phyloP scores from a whole-genome alignment of 2,888 invertebrate genomes.

The Plutella xylostella region DNA sequence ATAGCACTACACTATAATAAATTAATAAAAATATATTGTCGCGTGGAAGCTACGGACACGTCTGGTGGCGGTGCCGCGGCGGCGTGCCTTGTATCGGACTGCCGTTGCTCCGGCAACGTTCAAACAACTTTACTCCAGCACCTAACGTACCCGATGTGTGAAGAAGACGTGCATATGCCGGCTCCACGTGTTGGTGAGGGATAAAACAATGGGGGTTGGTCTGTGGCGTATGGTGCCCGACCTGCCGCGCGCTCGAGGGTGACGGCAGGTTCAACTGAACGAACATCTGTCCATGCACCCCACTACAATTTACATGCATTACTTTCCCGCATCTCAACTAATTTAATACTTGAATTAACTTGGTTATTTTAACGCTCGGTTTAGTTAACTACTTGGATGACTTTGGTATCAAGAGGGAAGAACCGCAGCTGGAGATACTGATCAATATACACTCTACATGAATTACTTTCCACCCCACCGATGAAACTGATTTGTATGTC shows the following conservation, averaged over 20 bases:
- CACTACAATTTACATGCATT: neutral
- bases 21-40: conserved; percentile 33
- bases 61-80: conserved; percentile 37
- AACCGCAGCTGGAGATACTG: no score
- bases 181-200: conserved; percentile 28
- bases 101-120: conserved; percentile 61
- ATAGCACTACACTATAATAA: conserved; percentile 18
- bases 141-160: conserved; percentile 33
- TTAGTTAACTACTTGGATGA: no score
- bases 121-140: conserved; percentile 53
- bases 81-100: conserved; percentile 49
- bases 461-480: no score
- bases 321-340: neutral
- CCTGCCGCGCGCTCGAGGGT: conserved; percentile 57
- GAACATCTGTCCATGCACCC: conserved; percentile 43
- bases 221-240: conserved; percentile 37
- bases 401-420: no score
- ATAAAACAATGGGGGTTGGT: conserved; percentile 33
- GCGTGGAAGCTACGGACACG: conserved; percentile 41
- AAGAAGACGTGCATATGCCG: neutral
- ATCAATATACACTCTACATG: no score
- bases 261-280: conserved; percentile 43
- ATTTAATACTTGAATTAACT: neutral
- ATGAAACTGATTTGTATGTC: no score
- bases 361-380: no score